Evolutionary conservation across 2,797 vertebrate genomes (phyloP), one percentile per base, ranked within the genome.

Genomic region (Eulemur coronatus): DNA sequence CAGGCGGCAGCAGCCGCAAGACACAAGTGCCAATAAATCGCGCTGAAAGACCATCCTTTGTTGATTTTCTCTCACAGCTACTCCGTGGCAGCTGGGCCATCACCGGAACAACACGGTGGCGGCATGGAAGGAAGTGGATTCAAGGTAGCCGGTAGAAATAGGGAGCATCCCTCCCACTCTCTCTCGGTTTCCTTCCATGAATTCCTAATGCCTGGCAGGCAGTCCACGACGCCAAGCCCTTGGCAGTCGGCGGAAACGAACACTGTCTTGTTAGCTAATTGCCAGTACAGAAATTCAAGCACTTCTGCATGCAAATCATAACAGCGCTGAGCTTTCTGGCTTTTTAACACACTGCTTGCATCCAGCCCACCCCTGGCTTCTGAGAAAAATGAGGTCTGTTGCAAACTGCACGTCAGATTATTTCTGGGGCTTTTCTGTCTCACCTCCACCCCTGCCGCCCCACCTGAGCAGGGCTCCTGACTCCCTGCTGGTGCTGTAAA

Each of bases 11-110:
- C 96, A 96, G 98, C 98, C 79, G 0, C 78, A 63, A 97, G 98
- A 98, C 97, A 95, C 95, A 88, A 94, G 97, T 76, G 30, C 97
- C 97, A 84, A 67, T 97, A 96, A 97, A 98, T 97, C 82, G 65
- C 84, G 20, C 96, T 78, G 86, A 86, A 95, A 98, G 95, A 97
- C 78, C 7, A 94, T 86, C 97, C 97, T 98, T 96, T 98, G 98
- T 97, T 97, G 97, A 97, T 97, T 97, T 98, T 97, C 96, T 97
- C 97, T 98, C 97, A 97, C 86, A 96, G 98, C 97, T 95, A 78
- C 93, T 98, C 97, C 43, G 17, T 82, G 97, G 96, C 97, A 97
- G 98, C 97, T 97, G 84, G 90, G 96, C 97, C 97, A 78, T 95
- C 94, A 94, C 96, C 91, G 6, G 46, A 6, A 97, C 97, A 96